Evolutionary conservation across 92 coral and sea anemone genomes (phyloP), one percentile per base, ranked within the genome.

Genomic region (Umimayanthus chanpuru): DNA sequence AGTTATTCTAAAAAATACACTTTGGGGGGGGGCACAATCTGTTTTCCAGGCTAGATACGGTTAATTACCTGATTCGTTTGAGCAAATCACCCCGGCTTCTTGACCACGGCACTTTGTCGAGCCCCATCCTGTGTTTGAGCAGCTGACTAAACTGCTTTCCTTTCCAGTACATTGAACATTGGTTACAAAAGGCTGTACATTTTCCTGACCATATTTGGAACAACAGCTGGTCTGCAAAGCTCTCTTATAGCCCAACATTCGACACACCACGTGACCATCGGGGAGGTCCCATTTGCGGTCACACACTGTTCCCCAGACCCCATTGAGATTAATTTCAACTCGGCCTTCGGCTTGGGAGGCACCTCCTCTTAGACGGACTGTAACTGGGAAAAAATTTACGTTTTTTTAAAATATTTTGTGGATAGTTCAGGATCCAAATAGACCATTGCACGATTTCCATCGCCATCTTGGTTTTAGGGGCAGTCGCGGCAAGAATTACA

Each of bases 291-390:
- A 79, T 15, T 10, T 26, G 15, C 20, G 26, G 66, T 53, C 68
- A 55, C 82, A 79, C 82, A 79, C 66, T 28, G 82, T 79, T 44
- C 65, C 65, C 82, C 68, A 79, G 68, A 79, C 65, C 20, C 82
- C 82, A 10, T 79, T 79, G 30, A 47, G 0, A 18, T 25, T 21
- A 50, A 79, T 2, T 55, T 79, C 82, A 79, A 79, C 38, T 9
- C 82, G 82, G 39, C 82, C 82, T 25, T 79, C 82, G 40, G 82
- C 50, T 28, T n/a, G 23, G 28, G n/a, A 29, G 23, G 4, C 38
- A 74, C 49, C n/a, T 32, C 49, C 49, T 32, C 50, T 61, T 20
- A 61, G 26, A 61, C 68, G 68, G 68, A 61, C 68, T 61, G 68
- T 1, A 18, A 61, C 68, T 61, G n/a, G 0, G 15, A 61, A 61